Percentiles rank a stretch among this genome's conserved stretches.
Evolutionary conservation across 1,140 invertebrate species (phyloP).

Genomic region (Holotrichia oblita): DNA sequence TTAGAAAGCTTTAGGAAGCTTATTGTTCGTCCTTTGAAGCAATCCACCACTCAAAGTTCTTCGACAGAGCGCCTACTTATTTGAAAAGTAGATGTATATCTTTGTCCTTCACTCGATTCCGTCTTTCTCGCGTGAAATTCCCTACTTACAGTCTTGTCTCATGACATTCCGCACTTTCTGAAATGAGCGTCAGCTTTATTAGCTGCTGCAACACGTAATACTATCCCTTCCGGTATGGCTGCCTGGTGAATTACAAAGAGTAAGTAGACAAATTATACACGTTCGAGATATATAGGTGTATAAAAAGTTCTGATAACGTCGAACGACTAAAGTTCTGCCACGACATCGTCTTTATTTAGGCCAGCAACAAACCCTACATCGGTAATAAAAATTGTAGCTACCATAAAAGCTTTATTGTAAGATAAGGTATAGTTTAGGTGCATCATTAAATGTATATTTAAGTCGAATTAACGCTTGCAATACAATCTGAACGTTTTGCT

Average conservation of each 20-base stretch:
- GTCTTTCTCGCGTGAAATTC: neutral
- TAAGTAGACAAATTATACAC: neutral
- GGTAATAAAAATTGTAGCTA: neutral
- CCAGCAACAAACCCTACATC: neutral
- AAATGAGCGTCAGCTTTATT: neutral
- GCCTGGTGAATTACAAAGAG: neutral
- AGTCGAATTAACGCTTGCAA: neutral
- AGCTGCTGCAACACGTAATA: neutral
- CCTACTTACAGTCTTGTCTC: neutral
- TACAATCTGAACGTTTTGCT: neutral
- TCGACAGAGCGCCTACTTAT: constrained; percentile 6
- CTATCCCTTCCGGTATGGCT: neutral
- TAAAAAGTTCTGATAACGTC: neutral
- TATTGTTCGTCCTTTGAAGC: no score
- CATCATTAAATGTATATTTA: neutral
- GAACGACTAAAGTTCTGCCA: no score
- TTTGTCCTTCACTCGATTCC: neutral
- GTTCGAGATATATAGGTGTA: neutral
- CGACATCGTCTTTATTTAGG: neutral
- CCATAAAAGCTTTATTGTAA: neutral
- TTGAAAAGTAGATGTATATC: neutral
- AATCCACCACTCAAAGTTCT: neutral
- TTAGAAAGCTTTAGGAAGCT: neutral
- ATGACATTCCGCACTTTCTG: neutral
- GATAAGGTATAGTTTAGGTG: neutral